Evolutionary conservation across 53 echinoderm and acorn worm species (phyloP).

Genomic region (Luidia sarsii): DNA sequence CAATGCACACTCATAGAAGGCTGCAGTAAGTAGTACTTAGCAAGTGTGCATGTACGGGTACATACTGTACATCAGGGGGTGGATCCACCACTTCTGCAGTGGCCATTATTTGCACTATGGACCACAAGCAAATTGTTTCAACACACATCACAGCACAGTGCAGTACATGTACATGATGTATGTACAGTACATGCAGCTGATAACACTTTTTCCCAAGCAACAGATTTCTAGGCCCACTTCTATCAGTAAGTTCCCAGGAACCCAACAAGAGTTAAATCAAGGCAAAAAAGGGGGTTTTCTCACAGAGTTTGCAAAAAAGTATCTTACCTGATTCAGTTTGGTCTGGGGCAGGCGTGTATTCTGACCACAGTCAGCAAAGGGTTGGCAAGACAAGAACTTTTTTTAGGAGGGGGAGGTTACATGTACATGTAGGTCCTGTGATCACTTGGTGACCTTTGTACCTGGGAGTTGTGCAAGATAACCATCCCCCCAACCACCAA

Average conservation of each 20-base stretch:
- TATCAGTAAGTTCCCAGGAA: not conserved
- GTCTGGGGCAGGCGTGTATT: too few species aligned
- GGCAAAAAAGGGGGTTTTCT: not conserved
- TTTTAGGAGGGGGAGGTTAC: not conserved
- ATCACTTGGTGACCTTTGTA: slow-evolving; percentile 31
- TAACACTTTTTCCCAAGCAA: too few species aligned
- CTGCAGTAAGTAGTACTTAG: not conserved
- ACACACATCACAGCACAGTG: not conserved
- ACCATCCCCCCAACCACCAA: too few species aligned
- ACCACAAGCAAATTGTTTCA: not conserved
- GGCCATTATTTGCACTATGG: not conserved
- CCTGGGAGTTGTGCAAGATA: slow-evolving; percentile 27
- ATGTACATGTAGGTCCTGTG: not conserved
- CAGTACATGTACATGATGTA: too few species aligned
- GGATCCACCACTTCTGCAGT: not conserved
- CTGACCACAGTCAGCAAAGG: too few species aligned
- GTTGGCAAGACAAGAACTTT: not conserved
- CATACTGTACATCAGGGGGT: not conserved
- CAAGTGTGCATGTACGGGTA: not conserved
- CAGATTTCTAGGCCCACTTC: too few species aligned
- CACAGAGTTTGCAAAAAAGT: not conserved
- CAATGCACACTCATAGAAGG: not conserved
- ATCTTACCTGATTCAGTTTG: not conserved
- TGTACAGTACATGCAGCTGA: not conserved
- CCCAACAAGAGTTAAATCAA: not conserved